Percentiles rank a stretch among this genome's conserved stretches.
These are phyloP conservation scores for Apteryx owenii DNA, from an alignment of 2,113 vertebrate genomes.

Conservation along the genomic window DNA sequence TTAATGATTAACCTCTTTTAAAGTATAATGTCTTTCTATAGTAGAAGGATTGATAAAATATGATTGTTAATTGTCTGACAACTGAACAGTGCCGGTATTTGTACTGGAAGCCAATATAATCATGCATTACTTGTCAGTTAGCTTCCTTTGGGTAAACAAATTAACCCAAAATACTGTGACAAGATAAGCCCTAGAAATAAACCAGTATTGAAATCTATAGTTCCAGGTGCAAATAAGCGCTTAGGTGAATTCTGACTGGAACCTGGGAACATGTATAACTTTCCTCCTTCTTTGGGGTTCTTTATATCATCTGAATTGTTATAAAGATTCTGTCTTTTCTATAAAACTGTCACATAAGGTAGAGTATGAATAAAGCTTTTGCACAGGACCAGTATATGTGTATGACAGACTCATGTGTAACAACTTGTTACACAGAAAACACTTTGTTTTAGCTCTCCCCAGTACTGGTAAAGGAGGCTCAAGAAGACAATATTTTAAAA, in stretches of 20 bases:
- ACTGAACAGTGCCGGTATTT: not conserved
- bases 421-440: not conserved
- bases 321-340: not conserved
- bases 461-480: not conserved
- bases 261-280: not conserved
- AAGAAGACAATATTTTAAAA: not conserved
- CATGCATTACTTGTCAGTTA: not conserved
- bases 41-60: not conserved
- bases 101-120: not conserved
- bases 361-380: not conserved
- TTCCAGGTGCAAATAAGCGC: not conserved
- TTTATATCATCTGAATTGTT: not conserved
- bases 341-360: no score
- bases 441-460: not conserved
- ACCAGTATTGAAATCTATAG: not conserved
- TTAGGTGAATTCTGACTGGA: not conserved
- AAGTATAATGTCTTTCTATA: not conserved
- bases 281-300: not conserved
- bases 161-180: not conserved
- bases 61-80: not conserved
- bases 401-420: not conserved
- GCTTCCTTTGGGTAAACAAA: not conserved
- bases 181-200: not conserved
- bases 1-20: not conserved
- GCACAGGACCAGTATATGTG: not conserved